Base-by-base conservation (phyloP, 2,888 invertebrate genomes). In the Zele albiditarsus region DNA sequence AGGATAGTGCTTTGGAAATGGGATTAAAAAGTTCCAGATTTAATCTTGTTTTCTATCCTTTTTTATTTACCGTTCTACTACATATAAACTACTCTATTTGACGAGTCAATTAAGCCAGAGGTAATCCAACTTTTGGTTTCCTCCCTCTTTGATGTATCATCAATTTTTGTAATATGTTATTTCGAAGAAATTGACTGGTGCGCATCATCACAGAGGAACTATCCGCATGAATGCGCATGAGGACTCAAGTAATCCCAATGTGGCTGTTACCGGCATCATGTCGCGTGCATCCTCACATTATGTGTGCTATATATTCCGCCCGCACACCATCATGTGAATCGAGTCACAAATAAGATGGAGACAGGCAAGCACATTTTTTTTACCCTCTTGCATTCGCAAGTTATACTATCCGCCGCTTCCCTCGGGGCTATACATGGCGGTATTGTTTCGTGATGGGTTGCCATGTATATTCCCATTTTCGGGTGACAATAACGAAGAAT, bases 401-500 rank as follows among this genome's bases (percentile, higher is more conserved):
- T 42, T 63, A 49, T 63, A 46, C 49, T 38, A 14, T 53, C 33
- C 27, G 46, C 20, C 31, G 68, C 66, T 68, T 70, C 65, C 74
- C 77, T 79, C 75, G 65, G 74, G 77, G 76, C 74, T 69, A 65
- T 28, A 38, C 12, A 69, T 71, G 65, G 74, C 70, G 74, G 78
- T 75, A 79, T 79, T 79, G 79, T 79, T 77, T 77, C 74, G 71
- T 77, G 76, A 79, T 73, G 75, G 73, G 20, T 70, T 60, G 73
- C 71, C 63, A 70, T 73, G 69, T 72, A 78, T 75, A 53, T 71
- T 76, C 73, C 74, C 75, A 75, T 74, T 74, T 70, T 69, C 53
- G 58, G 77, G 67, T 71, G 73, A 67, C 73, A 67, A 73, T 72
- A 75, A 77, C 74, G 77, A 77, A 77, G 74, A 78, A 79, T 79